These are phyloP conservation scores for Sternarchorhynchus goeldii DNA, from an alignment of 2,797 vertebrate species.

Conservation along the genomic window DNA sequence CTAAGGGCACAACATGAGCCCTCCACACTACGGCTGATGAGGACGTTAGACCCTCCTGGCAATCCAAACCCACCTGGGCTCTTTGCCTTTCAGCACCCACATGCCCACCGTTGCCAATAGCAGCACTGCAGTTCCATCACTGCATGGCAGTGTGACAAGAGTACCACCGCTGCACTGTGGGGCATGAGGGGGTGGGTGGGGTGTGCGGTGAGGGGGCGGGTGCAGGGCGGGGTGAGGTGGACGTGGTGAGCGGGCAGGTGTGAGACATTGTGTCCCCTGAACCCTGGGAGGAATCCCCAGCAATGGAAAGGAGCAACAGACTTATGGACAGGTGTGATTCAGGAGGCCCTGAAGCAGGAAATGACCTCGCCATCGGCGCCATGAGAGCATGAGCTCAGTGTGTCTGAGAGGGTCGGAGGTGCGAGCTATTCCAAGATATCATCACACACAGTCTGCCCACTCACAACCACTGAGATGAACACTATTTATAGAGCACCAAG, in stretches of 20 bases:
- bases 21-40: too few relatives aligned
- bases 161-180: background rate
- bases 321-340: conserved; percentile 9
- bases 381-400: background rate
- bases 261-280: too few relatives aligned
- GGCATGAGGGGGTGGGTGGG: background rate
- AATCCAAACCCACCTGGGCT: too few relatives aligned
- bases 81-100: background rate
- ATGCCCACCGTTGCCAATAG: background rate
- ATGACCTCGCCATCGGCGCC: background rate
- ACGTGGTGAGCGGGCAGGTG: too few relatives aligned
- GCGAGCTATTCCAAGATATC: conserved; percentile 43
- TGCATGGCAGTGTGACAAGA: background rate
- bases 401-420: background rate
- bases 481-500: conserved; percentile 35
- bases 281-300: background rate
- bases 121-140: background rate
- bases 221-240: too few relatives aligned
- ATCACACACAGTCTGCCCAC: conserved; percentile 36
- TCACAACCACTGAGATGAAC: conserved; percentile 21
- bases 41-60: background rate
- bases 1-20: background rate
- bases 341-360: background rate
- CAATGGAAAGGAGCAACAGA: background rate
- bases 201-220: too few relatives aligned